Conservation (phyloP, 2,113 vertebrate genomes). For the Cyprinodon tularosa region DNA sequence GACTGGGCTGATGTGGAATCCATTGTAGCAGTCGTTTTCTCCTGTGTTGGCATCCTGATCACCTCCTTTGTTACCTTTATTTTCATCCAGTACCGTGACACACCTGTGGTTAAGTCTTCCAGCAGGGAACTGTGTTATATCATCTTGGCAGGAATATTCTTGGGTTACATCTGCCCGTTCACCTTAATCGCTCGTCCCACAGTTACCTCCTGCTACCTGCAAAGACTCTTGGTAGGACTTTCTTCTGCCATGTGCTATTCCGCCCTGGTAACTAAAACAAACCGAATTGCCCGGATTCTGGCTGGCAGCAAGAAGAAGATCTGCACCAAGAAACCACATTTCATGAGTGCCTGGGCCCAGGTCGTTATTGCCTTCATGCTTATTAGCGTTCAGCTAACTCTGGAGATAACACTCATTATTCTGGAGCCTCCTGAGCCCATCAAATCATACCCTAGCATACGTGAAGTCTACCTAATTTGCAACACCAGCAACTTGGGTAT, state of each 20-base stretch:
- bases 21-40: slow-evolving; percentile 95
- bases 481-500: slow-evolving; percentile 96
- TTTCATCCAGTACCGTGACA: slow-evolving; percentile 97
- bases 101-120: slow-evolving; percentile 98
- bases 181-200: slow-evolving; percentile 94
- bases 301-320: slow-evolving; percentile 99
- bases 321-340: slow-evolving; percentile 95
- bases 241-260: slow-evolving; percentile 99
- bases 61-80: slow-evolving; percentile 98
- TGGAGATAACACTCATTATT: slow-evolving; percentile 93
- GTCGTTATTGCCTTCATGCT: slow-evolving; percentile 93
- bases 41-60: slow-evolving; percentile 94
- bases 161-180: slow-evolving; percentile 97
- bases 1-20: slow-evolving; percentile 96
- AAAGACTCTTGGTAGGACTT: slow-evolving; percentile 94
- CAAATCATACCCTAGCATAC: slow-evolving; percentile 95
- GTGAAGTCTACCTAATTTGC: slow-evolving; percentile 97
- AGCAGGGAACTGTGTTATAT: slow-evolving; percentile 98
- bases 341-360: slow-evolving; percentile 99
- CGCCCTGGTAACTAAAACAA: slow-evolving; percentile 96
- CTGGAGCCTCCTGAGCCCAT: slow-evolving; percentile 96
- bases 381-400: slow-evolving; percentile 92
- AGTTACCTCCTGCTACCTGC: slow-evolving; percentile 93
- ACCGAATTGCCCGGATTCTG: slow-evolving; percentile 96
- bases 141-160: slow-evolving; percentile 95